Conservation (phyloP, 2,113 vertebrate species). For the Myotis lucifugus region DNA sequence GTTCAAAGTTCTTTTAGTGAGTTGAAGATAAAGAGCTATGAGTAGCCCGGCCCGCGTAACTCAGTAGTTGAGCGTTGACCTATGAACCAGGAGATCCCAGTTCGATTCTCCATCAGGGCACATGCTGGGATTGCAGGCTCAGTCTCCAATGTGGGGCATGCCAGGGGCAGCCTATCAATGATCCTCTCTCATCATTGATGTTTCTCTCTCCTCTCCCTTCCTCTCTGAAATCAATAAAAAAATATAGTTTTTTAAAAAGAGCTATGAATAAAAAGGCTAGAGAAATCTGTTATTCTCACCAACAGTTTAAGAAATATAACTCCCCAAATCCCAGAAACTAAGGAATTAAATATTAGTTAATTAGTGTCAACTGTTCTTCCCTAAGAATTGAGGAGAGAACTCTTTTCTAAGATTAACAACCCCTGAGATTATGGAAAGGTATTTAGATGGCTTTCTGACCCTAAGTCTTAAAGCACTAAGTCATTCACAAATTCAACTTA, state of each 20-base stretch:
- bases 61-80: too few relatives aligned
- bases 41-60: too few relatives aligned
- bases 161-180: too few relatives aligned
- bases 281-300: background rate
- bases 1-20: slow-evolving; percentile 24
- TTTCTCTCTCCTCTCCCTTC: too few relatives aligned
- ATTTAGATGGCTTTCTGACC: background rate
- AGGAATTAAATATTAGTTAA: background rate
- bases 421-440: background rate
- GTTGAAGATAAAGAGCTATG: background rate
- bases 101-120: too few relatives aligned
- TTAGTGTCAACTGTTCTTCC: background rate
- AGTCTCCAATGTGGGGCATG: too few relatives aligned
- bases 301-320: slow-evolving; percentile 17
- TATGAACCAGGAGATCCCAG: too few relatives aligned
- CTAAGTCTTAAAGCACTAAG: background rate
- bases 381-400: background rate
- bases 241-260: too few relatives aligned
- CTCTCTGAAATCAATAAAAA: too few relatives aligned
- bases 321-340: background rate
- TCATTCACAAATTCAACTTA: background rate
- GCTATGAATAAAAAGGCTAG: background rate
- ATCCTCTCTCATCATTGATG: too few relatives aligned
- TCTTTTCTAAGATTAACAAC: slow-evolving; percentile 12
- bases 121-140: too few relatives aligned